Conservation (phyloP, 2,888 invertebrate genomes). For the Agriopis marginaria region DNA sequence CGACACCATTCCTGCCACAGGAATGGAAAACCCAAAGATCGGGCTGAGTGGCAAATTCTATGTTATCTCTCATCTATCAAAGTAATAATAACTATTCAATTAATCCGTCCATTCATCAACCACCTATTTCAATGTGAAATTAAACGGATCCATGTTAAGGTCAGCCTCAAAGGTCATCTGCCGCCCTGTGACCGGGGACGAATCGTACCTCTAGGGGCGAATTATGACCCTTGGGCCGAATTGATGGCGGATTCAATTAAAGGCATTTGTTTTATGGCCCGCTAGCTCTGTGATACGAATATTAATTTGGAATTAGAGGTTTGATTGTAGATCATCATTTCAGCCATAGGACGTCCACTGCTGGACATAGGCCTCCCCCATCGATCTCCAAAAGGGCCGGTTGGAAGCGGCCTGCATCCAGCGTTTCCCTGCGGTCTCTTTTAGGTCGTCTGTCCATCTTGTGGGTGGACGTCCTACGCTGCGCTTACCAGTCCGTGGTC, state of each 20-base stretch:
- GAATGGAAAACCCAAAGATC: too few species aligned
- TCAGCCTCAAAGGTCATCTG: constrained; percentile 30
- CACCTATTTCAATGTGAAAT: constrained; percentile 21
- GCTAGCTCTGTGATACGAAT: constrained; percentile 46
- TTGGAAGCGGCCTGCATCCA: too few species aligned
- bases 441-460: too few species aligned
- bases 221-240: constrained; percentile 34
- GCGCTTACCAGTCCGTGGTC: too few species aligned
- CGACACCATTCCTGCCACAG: too few species aligned
- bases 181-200: constrained; percentile 20
- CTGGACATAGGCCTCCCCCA: too few species aligned
- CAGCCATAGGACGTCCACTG: too few species aligned
- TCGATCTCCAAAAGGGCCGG: too few species aligned
- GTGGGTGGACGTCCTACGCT: too few species aligned
- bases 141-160: constrained; percentile 29
- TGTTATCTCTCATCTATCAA: background rate
- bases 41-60: too few species aligned
- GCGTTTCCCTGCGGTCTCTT: too few species aligned
- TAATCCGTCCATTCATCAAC: constrained; percentile 16
- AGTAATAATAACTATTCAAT: constrained; percentile 1
- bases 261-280: constrained; percentile 42
- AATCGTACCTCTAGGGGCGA: constrained; percentile 3
- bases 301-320: constrained; percentile 36
- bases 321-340: constrained; percentile 1
- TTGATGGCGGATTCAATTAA: constrained; percentile 50